These are phyloP conservation scores for Episyrphus balteatus DNA, from an alignment of 1,140 invertebrate genomes.

Conservation along the genomic window DNA sequence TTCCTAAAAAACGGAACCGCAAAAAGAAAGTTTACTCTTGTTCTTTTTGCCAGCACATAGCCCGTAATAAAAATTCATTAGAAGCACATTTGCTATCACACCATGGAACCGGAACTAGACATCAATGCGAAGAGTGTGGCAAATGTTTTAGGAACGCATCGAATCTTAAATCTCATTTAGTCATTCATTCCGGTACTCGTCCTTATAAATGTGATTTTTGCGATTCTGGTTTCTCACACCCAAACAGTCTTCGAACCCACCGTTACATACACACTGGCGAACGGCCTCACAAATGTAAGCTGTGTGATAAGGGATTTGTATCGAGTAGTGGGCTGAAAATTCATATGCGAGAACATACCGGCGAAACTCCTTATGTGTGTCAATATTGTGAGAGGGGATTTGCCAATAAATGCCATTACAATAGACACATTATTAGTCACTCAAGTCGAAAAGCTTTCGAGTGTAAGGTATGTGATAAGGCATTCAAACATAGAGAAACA, in stretches of 20 bases:
- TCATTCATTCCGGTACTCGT: slow-evolving; percentile 26
- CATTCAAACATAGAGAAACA: no score
- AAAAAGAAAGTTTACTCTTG: no score
- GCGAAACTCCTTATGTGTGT: slow-evolving; percentile 8
- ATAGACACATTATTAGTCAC: slow-evolving; percentile 2
- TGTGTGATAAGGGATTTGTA: slow-evolving; percentile 35
- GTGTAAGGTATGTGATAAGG: no score
- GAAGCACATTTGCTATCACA: slow-evolving; percentile 14
- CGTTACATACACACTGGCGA: slow-evolving; percentile 4
- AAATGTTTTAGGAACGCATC: slow-evolving; percentile 42
- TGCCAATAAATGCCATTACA: background rate
- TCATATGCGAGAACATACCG: slow-evolving; percentile 37
- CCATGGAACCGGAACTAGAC: slow-evolving; percentile 66
- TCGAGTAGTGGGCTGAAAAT: slow-evolving; percentile 39
- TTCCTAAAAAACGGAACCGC: no score
- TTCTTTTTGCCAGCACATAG: no score
- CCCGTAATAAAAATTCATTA: no score
- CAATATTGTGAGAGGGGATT: slow-evolving; percentile 4
- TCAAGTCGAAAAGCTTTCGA: background rate
- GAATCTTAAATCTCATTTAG: slow-evolving; percentile 39
- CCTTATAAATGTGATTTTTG: slow-evolving; percentile 13
- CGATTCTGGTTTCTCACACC: slow-evolving; percentile 1
- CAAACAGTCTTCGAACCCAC: slow-evolving; percentile 4
- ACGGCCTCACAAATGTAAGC: slow-evolving; percentile 1
- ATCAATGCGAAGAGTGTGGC: slow-evolving; percentile 45